Base-by-base conservation (phyloP, 2,888 invertebrate species). In the Stomorhina lunata region DNA sequence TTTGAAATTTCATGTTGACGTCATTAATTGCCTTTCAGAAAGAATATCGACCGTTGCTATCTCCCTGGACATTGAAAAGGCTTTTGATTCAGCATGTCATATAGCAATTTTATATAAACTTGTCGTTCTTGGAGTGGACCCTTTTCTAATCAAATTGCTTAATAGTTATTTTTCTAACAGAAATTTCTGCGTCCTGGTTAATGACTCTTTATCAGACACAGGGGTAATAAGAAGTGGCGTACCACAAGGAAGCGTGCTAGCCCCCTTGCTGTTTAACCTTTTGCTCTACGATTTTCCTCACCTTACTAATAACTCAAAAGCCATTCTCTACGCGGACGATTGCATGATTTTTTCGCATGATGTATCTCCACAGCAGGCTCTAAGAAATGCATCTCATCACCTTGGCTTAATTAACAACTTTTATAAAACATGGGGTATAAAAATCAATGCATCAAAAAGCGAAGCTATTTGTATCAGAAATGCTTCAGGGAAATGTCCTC, bases 41-140 rank as follows among this genome's bases (percentile, higher is more conserved):
- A 12, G n/a, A 25, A 43, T n/a, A 5, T 61, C 25, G 7, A 63
- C 45, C 7, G 63, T 63, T 4, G 63, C 63, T 2, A 43, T 43
- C 27, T 40, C 29, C 17, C n/a, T n/a, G n/a, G n/a, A n/a, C n/a
- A n/a, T n/a, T n/a, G n/a, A n/a, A n/a, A n/a, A n/a, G n/a, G n/a
- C n/a, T n/a, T 57, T 34, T 4, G 57, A 57, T 1, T 2, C 15
- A 7, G 29, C 32, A 4, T 37, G 61, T 5, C 37, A 61, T 17
- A 61, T 25, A n/a, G 61, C n/a, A 20, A 61, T 61, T 40, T 12
- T 61, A n/a, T 61, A n/a, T 25, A 61, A 61, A n/a, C 22, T 61
- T 17, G n/a, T 27, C 22, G 61, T 25, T 0, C 37, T 40, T 40
- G 40, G 25, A 9, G 10, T 59, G 5, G 48, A 48, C n/a, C 53